Evolutionary conservation across 2,797 vertebrate species (phyloP).

Genomic region (Mormyrops attenuatus): DNA sequence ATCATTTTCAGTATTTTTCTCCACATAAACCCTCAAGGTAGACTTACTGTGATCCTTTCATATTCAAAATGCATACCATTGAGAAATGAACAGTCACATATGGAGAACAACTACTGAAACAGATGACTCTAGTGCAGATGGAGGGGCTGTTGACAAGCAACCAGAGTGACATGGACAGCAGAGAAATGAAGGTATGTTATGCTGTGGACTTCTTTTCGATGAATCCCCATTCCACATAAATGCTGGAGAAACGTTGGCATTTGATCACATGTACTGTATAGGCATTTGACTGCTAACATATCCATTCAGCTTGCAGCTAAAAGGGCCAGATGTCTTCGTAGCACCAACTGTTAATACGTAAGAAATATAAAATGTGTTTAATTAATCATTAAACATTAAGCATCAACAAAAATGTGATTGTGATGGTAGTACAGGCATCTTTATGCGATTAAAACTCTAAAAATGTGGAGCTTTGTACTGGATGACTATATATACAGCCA

Average conservation of each 20-base stretch:
- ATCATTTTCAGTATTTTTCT: neutral
- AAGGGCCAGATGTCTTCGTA: conserved; percentile 22
- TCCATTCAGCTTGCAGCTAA: conserved; percentile 6
- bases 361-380: neutral
- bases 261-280: neutral
- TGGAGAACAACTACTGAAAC: neutral
- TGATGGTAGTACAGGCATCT: neutral
- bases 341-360: neutral
- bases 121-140: conserved; percentile 21
- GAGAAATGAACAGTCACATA: neutral
- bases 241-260: neutral
- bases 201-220: conserved; percentile 12
- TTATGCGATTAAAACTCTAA: neutral
- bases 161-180: conserved; percentile 36
- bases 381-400: neutral
- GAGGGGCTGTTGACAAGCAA: conserved; percentile 53
- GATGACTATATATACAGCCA: neutral
- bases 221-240: conserved; percentile 1
- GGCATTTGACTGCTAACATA: neutral
- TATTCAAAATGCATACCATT: neutral
- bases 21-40: neutral
- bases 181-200: conserved; percentile 4
- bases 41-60: neutral
- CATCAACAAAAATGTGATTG: neutral
- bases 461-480: neutral